A percentile compares a stretch with the other conserved stretches of the same genome.
Conservation (phyloP, 2,113 vertebrate species). For the Candoia aspera region DNA sequence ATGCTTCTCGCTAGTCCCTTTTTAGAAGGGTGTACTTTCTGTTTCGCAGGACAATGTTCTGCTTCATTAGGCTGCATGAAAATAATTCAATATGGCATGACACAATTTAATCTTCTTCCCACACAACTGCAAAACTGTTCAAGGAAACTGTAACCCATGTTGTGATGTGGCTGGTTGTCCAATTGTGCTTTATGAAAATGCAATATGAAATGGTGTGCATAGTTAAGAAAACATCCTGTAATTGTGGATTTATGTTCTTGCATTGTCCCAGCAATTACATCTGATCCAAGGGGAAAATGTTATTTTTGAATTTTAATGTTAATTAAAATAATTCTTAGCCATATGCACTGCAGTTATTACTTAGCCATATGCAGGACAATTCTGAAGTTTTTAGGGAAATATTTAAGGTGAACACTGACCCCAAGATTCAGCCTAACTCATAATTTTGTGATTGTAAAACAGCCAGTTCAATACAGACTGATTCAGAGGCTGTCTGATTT, state of each 20-base stretch:
- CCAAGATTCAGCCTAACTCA: background rate
- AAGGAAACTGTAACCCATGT: constrained; percentile 3
- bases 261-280: background rate
- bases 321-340: background rate
- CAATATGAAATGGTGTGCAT: background rate
- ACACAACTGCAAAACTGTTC: constrained; percentile 17
- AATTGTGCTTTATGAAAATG: constrained; percentile 22
- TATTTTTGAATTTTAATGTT: too few relatives aligned
- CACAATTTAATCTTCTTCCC: background rate
- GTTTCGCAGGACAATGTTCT: constrained; percentile 12
- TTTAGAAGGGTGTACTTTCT: background rate
- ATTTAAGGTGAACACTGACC: background rate
- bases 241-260: constrained; percentile 10
- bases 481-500: background rate
- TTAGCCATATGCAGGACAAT: background rate
- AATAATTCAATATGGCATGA: background rate
- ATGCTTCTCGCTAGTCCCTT: background rate
- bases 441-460: background rate
- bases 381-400: background rate
- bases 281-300: background rate
- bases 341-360: background rate
- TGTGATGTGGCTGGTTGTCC: background rate
- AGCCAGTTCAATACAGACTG: too few relatives aligned
- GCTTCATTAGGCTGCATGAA: background rate
- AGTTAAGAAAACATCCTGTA: constrained; percentile 7